phyloP scores from a whole-genome alignment of 2,113 vertebrate species.

The Melanocharis versteri region DNA sequence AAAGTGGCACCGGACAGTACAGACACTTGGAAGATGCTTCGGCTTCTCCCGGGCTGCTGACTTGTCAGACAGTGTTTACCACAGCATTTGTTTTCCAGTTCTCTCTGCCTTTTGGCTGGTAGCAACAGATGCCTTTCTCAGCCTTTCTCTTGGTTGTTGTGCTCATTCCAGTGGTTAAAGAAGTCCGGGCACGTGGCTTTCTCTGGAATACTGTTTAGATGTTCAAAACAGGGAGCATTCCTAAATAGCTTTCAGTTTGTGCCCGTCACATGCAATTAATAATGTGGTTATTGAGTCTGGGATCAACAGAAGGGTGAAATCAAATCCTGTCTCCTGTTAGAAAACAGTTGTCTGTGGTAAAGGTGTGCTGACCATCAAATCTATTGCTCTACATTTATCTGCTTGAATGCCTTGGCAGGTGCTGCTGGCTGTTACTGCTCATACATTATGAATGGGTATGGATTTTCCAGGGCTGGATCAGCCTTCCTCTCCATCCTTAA shows the following conservation, averaged over 20 bases:
- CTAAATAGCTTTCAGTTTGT: neutral
- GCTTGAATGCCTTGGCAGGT: neutral
- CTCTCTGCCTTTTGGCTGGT: neutral
- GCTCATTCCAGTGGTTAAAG: neutral
- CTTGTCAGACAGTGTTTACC: neutral
- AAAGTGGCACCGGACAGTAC: neutral
- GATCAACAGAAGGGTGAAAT: neutral
- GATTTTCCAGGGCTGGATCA: neutral
- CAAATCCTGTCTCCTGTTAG: neutral
- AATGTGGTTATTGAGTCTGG: neutral
- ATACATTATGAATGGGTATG: neutral
- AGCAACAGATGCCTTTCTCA: neutral
- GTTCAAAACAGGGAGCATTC: neutral
- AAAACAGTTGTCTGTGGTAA: neutral
- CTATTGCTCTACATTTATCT: neutral
- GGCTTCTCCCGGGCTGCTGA: neutral
- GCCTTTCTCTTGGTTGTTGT: neutral
- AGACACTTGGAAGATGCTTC: accelerated
- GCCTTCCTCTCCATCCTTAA: neutral
- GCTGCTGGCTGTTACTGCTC: neutral
- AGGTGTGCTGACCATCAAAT: neutral
- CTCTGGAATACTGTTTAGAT: neutral
- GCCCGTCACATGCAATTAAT: neutral
- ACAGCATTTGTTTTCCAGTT: neutral
- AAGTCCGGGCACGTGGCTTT: neutral